Evolutionary conservation across 2,888 invertebrate species (phyloP), one percentile per base, ranked within the genome.

Genomic region (Deroplatys truncata): DNA sequence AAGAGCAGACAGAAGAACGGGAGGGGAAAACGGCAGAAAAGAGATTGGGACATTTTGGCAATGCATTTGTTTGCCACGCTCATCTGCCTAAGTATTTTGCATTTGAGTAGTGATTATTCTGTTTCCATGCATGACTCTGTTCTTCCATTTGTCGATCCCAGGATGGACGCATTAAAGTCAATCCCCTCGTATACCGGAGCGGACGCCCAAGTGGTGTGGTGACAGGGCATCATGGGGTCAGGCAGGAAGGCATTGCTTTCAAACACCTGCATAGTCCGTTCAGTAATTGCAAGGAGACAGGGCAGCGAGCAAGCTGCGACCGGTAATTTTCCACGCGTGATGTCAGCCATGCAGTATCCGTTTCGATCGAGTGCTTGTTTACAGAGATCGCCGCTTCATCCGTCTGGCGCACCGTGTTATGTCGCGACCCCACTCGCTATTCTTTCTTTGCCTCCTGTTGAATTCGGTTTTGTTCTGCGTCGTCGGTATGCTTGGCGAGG

Each of bases 281-380:
- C 25, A 16, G 25, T 72, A 72, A 72, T 72, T 72, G 56, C 56
- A 72, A 72, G 56, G 56, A 72, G 56, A 72, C 56, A 49, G 9
- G 20, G 20, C 56, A 56, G 20, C 56, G 3, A 56, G 56, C 29
- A 72, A 28, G 56, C 86, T 25, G 28, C 56, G 20, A 43, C 43
- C 72, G 16, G 86, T 86, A 82, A 86, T 86, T 86, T 86, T 86
- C 86, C 86, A 82, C 28, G 86, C 86, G 72, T 82, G 29, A 86
- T 56, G 82, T 31, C 25, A 82, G 29, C 43, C 56, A 72, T 72
- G 56, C 56, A 72, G 56, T 72, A 72, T 72, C 56, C 56, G 29
- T 82, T 82, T 86, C 82, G 86, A 86, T 82, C 86, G 49, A 56
- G 56, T 28, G 56, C 28, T 72, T 72, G 56, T 72, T 72, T 72